Evolutionary conservation across 1,140 invertebrate species (phyloP), one percentile per base, ranked within the genome.

Genomic region (Zaprionus capensis): DNA sequence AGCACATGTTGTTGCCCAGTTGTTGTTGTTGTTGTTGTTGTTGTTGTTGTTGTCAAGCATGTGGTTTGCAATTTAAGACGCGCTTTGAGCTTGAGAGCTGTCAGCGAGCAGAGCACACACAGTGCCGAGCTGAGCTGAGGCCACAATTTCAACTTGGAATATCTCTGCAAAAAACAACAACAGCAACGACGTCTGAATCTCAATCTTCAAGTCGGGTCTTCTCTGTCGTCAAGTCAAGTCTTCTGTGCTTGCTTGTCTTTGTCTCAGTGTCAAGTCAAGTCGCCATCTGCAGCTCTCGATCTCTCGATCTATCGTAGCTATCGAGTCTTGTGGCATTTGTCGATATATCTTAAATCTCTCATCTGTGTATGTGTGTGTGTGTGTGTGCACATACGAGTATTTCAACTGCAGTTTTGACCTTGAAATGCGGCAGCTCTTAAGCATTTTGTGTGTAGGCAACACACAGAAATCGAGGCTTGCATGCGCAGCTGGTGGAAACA

Each of bases 31-130:
- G 71, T 55, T 15, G 46, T 22, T 74, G 41, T 63, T 79, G 59
- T 31, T 68, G 22, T 58, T 72, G 71, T 44, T 76, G 68, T 58
- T 80, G 78, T 57, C 38, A 55, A 69, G 70, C 80, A 83, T 87
- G 83, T 82, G 83, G 83, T 88, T 87, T 87, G 83, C 80, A 87
- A 87, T 87, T 87, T 87, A 87, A 87, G 83, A 87, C 84, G 83
- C 70, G 70, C 70, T 72, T 66, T 67, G 62, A 67, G 70, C 63
- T 67, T 72, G 61, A 71, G 55, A 71, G 69, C 68, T 66, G 53
- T 28, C 69, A 64, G 53, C 57, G 41, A 46, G 58, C 17, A 28
- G 26, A 56, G 34, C 64, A 71, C 24, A 38, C 57, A 59, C 36
- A 59, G 14, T 4, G 15, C 14, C 44, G 15, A 44, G n/a, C 41